Conservation (phyloP, 2,797 vertebrate genomes). For the Anisognathus igniventris region DNA sequence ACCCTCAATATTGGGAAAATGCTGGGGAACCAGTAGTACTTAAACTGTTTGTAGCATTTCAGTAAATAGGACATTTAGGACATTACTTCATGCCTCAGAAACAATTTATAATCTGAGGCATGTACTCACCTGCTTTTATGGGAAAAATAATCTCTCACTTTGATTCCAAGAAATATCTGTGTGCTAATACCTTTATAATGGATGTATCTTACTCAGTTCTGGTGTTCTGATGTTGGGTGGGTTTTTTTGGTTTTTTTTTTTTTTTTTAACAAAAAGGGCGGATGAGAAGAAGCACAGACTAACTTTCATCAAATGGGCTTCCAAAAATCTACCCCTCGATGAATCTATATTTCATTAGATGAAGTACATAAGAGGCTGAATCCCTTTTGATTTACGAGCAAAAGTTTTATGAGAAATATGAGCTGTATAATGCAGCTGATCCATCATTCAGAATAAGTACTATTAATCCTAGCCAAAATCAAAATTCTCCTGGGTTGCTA, state of each 20-base stretch:
- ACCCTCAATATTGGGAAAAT: not conserved
- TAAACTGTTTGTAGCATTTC: slow-evolving; percentile 12
- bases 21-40: not conserved
- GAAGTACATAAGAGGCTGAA: not conserved
- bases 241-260: not conserved
- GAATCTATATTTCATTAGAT: slow-evolving; percentile 44
- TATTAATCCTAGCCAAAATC: slow-evolving; percentile 10
- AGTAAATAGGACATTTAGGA: not conserved
- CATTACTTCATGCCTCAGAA: not conserved
- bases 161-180: not conserved
- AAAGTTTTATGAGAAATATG: slow-evolving; percentile 49
- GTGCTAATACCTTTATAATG: not conserved
- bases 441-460: slow-evolving; percentile 39
- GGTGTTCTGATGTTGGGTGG: not conserved
- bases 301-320: not conserved
- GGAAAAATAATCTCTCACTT: not conserved
- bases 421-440: not conserved
- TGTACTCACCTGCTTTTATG: rapidly evolving
- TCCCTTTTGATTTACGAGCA: slow-evolving; percentile 17
- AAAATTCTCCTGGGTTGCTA: not conserved
- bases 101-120: not conserved
- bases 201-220: not conserved
- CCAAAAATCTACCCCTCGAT: slow-evolving; percentile 7
- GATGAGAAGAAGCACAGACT: not conserved
- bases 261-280: not conserved